These are phyloP conservation scores for Enoplolaimus lenunculus DNA, from an alignment of 2,888 invertebrate species.

Conservation along the genomic window DNA sequence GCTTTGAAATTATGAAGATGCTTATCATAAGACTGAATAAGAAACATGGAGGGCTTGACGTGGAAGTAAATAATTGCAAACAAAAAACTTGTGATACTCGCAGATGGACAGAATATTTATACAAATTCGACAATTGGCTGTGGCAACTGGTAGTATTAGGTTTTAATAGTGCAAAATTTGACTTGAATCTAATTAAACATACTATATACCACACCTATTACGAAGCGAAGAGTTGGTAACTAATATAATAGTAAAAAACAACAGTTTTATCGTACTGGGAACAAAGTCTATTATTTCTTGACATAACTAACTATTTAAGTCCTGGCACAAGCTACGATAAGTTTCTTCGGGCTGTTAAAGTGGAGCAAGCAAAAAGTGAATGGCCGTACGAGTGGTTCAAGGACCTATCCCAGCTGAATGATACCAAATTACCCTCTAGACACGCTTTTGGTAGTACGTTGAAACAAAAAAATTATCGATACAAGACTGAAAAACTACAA, in stretches of 20 bases:
- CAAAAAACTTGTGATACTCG: background rate
- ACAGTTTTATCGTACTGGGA: background rate
- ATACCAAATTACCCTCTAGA: background rate
- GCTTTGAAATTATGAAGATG: background rate
- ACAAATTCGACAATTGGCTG: background rate
- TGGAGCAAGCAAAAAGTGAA: background rate
- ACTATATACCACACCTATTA: background rate
- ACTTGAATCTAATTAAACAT: background rate
- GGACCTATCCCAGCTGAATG: background rate
- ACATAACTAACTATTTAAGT: slow-evolving; percentile 1
- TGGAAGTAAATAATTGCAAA: background rate
- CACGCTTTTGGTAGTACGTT: background rate
- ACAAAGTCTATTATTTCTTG: background rate
- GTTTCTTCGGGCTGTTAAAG: background rate
- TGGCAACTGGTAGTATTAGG: slow-evolving; percentile 1
- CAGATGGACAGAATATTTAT: background rate
- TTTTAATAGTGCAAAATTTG: slow-evolving; percentile 6
- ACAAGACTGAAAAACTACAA: background rate
- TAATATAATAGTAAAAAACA: background rate
- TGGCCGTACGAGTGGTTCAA: slow-evolving; percentile 15
- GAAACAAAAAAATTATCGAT: background rate
- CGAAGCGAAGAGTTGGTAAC: background rate
- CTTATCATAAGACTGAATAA: too few species aligned
- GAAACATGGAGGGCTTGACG: background rate
- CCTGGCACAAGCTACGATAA: slow-evolving; percentile 6